Conservation (phyloP, 30 jellyfish, hydroid and myxozoan genomes). For the Turritopsis dohrnii region DNA sequence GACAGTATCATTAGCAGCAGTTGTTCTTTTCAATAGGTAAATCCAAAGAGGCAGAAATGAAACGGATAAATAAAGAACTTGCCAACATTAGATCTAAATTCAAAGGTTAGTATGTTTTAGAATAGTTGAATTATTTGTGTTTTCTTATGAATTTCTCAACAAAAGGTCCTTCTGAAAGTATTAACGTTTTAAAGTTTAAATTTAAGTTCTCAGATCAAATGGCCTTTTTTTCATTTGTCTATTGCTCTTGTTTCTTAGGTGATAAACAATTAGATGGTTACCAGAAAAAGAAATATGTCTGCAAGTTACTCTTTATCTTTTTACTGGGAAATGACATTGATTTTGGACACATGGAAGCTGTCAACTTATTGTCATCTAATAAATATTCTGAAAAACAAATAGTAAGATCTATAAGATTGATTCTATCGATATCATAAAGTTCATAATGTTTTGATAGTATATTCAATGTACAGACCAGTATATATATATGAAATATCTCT, state of each 20-base stretch:
- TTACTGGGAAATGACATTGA: conserved; percentile 93
- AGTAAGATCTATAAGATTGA: too few species aligned
- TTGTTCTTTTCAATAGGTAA: conserved; percentile 48
- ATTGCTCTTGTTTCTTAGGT: conserved; percentile 28
- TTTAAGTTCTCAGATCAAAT: too few species aligned
- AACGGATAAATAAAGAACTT: conserved; percentile 75
- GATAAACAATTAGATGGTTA: conserved; percentile 89
- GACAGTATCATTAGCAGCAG: neutral
- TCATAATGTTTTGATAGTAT: too few species aligned
- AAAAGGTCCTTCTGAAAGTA: neutral
- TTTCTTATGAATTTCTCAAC: neutral
- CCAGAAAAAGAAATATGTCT: conserved; percentile 87
- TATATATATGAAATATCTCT: too few species aligned
- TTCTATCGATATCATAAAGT: too few species aligned
- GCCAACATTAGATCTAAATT: conserved; percentile 91
- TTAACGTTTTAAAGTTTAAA: too few species aligned
- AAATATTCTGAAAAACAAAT: conserved; percentile 88
- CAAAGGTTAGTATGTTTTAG: conserved; percentile 48
- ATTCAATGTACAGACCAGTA: too few species aligned
- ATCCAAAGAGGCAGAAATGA: conserved; percentile 90
- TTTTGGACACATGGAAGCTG: conserved; percentile 98
- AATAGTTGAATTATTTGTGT: neutral
- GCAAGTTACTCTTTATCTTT: conserved; percentile 76
- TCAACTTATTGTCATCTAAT: conserved; percentile 76
- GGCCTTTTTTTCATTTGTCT: too few species aligned